Evolutionary conservation across 2,113 vertebrate species (phyloP), one percentile per base, ranked within the genome.

Genomic region (Pygoscelis antarcticus): DNA sequence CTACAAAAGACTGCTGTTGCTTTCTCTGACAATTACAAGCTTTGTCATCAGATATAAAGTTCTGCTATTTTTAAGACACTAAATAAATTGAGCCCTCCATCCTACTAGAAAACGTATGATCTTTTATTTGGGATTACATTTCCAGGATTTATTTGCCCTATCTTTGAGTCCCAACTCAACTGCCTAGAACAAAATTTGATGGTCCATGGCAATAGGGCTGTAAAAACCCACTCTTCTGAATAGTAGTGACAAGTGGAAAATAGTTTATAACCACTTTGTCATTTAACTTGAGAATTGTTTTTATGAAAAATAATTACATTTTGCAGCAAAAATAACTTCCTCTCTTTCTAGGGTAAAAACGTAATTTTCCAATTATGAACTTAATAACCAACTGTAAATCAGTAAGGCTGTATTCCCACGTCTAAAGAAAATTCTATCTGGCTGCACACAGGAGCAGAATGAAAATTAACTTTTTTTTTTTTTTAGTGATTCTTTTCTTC

Each of bases 301-400:
- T 94, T 66, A 91, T 81, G 58, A 94, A 97, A 94, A 96, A 95
- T 92, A 92, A 96, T 94, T 95, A 90, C 52, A 77, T 69, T 95
- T 94, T 90, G 76, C 85, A 93, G 90, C 58, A 93, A 94, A 97
- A 94, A 88, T 68, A 93, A 83, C 93, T 96, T 96, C 94, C 76
- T 88, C 78, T 80, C 88, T 72, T 97, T 95, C 62, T 89, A 90
- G 42, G 10, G 60, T 75, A 90, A 94, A 93, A 92, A 87, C 46
- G 79, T n/a, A 93, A 86, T 95, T 94, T 95, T 90, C 85, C 79
- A 94, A 86, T 93, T 93, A 96, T 47, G 54, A 94, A 94, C 58
- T 80, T 79, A 90, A 96, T 95, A 95, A 93, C 58, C 75, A 93
- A 90, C 62, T 83, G 54, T 58, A 96, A 96, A 74, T 70, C 71